A percentile compares a stretch with the other conserved stretches of the same genome.
phyloP scores from a whole-genome alignment of 2,113 vertebrate genomes.

The Zingel zingel region DNA sequence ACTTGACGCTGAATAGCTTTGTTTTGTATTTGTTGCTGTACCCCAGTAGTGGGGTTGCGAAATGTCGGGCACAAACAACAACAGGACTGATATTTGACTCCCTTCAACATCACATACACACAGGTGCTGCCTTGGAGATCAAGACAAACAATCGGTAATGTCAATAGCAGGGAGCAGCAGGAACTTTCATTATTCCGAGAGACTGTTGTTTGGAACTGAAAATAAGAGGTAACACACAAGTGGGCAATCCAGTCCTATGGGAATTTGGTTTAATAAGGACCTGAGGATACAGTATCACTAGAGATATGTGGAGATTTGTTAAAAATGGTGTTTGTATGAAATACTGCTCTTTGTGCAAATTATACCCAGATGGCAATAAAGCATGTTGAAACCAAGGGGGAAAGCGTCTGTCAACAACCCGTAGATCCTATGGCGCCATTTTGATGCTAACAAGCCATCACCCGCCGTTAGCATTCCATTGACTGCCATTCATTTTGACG shows the following conservation, averaged over 20 bases:
- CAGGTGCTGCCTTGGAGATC: slow-evolving; percentile 59
- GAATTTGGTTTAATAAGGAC: not conserved
- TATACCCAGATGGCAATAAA: not conserved
- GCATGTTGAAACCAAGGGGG: not conserved
- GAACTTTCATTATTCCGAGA: slow-evolving; percentile 42
- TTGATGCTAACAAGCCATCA: too few species aligned
- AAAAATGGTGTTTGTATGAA: not conserved
- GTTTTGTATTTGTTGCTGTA: not conserved
- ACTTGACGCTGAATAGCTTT: slow-evolving; percentile 18
- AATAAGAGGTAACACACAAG: slow-evolving; percentile 6
- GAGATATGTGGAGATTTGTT: not conserved
- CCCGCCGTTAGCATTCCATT: too few species aligned
- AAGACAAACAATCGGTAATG: slow-evolving; percentile 63
- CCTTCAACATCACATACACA: slow-evolving; percentile 53
- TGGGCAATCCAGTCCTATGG: not conserved
- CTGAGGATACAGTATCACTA: not conserved
- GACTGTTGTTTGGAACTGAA: slow-evolving; percentile 22
- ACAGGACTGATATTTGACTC: slow-evolving; percentile 64
- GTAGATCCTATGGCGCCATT: too few species aligned
- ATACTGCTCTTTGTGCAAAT: not conserved
- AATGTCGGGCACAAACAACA: slow-evolving; percentile 47
- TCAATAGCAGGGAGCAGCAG: slow-evolving; percentile 51
- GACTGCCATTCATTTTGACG: too few species aligned
- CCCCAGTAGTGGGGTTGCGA: not conserved
- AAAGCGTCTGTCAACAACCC: too few species aligned